Evolutionary conservation across 2,888 invertebrate species (phyloP).

Genomic region (Tenthredo distinguenda): DNA sequence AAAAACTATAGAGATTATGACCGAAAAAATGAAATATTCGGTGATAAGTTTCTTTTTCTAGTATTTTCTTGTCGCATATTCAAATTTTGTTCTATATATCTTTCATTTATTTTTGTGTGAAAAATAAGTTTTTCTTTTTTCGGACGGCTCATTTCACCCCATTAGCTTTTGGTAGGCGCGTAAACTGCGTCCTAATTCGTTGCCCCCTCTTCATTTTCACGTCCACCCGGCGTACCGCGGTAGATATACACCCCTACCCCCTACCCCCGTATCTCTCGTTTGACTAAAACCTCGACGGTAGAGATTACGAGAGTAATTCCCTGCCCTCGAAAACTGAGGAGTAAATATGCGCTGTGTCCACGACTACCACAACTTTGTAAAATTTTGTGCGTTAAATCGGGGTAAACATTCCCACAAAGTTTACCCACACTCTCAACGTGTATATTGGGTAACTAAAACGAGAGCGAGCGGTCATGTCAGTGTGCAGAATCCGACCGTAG

Average conservation of each 20-base stretch:
- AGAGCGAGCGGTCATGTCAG: not conserved
- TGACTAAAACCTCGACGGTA: not conserved
- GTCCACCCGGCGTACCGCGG: not conserved
- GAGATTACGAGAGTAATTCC: slow-evolving; percentile 20
- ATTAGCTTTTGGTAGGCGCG: slow-evolving; percentile 18
- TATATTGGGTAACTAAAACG: not conserved
- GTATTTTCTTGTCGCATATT: not conserved
- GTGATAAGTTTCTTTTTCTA: not conserved
- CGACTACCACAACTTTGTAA: not conserved
- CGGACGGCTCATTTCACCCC: slow-evolving; percentile 21
- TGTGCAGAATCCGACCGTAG: not conserved
- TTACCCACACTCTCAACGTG: slow-evolving; percentile 3
- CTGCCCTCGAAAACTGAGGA: slow-evolving; percentile 3
- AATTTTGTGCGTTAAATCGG: not conserved
- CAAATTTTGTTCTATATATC: not conserved
- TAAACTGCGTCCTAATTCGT: slow-evolving; percentile 23
- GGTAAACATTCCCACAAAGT: slow-evolving; percentile 24
- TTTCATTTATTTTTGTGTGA: too few relatives aligned
- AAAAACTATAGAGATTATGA: too few relatives aligned
- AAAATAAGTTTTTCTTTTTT: not conserved
- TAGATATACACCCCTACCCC: not conserved
- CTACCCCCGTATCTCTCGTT: not conserved
- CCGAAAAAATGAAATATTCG: not conserved
- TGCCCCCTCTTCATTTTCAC: not conserved
- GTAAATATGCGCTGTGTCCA: slow-evolving; percentile 24